Evolutionary conservation across 2,888 invertebrate species (phyloP).

Genomic region (Panzeria rudis): DNA sequence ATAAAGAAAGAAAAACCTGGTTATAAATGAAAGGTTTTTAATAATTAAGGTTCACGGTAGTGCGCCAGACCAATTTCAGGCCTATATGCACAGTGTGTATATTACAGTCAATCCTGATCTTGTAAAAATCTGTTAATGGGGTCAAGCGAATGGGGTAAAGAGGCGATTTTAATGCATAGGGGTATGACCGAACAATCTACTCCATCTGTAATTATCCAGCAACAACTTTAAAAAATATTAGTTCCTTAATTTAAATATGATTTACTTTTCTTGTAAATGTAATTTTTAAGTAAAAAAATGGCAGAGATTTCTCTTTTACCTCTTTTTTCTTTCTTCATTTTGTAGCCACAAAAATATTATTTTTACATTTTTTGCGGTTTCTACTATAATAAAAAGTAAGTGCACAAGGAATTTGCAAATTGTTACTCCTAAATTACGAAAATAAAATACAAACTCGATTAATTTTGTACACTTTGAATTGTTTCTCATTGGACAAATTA

Average conservation of each 20-base stretch:
- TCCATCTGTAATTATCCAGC: no score
- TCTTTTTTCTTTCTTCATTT: not conserved
- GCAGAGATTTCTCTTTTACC: not conserved
- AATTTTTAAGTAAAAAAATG: not conserved
- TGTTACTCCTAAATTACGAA: conserved; percentile 8
- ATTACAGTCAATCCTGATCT: no score
- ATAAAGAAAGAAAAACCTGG: no score
- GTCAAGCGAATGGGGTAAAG: no score
- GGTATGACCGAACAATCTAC: no score
- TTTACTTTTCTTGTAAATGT: not conserved
- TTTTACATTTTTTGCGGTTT: conserved; percentile 21
- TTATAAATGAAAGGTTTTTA: no score
- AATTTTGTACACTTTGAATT: not conserved
- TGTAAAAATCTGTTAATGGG: no score
- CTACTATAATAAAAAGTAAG: conserved; percentile 9
- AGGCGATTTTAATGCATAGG: no score
- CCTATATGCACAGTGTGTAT: no score
- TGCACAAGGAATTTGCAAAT: conserved; percentile 34
- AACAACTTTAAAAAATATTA: no score
- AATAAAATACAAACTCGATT: conserved; percentile 26
- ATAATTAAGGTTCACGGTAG: no score
- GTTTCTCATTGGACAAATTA: not conserved
- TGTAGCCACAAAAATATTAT: not conserved
- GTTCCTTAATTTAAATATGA: not conserved
- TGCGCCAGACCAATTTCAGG: no score